Percentiles rank a stretch among this genome's conserved stretches.
These are phyloP conservation scores for Tortricodes alternella DNA, from an alignment of 2,888 invertebrate species.

Conservation along the genomic window DNA sequence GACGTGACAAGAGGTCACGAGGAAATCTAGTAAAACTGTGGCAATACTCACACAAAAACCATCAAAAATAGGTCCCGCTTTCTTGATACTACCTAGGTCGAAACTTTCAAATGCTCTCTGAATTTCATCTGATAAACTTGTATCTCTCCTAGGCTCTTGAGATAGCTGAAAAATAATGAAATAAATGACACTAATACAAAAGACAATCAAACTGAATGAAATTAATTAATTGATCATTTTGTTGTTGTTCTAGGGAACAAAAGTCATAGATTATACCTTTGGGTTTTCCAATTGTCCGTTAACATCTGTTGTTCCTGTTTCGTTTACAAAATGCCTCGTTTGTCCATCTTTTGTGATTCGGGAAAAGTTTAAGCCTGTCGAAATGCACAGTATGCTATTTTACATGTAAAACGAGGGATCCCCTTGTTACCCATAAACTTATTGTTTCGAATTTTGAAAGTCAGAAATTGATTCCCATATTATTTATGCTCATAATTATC, in stretches of 20 bases:
- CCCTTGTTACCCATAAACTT: too few relatives aligned
- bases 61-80: conserved; percentile 92
- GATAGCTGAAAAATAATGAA: conserved; percentile 51
- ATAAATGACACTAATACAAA: background rate
- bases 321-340: conserved; percentile 67
- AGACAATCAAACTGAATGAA: too few relatives aligned
- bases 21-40: too few relatives aligned
- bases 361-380: conserved; percentile 73
- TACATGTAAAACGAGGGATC: too few relatives aligned
- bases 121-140: conserved; percentile 59
- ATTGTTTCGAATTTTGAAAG: too few relatives aligned
- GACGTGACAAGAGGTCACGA: too few relatives aligned
- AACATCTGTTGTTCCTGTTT: conserved; percentile 59
- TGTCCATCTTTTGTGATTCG: conserved; percentile 66
- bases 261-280: conserved; percentile 64
- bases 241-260: too few relatives aligned
- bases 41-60: conserved; percentile 90
- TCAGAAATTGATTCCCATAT: too few relatives aligned
- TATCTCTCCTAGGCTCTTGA: conserved; percentile 59
- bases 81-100: conserved; percentile 86
- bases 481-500: too few relatives aligned
- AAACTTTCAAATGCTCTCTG: conserved; percentile 64
- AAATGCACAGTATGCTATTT: too few relatives aligned
- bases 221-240: too few relatives aligned
- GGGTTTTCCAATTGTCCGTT: conserved; percentile 56